Conservation (phyloP, 2,113 vertebrate genomes). For the Saiga tatarica region DNA sequence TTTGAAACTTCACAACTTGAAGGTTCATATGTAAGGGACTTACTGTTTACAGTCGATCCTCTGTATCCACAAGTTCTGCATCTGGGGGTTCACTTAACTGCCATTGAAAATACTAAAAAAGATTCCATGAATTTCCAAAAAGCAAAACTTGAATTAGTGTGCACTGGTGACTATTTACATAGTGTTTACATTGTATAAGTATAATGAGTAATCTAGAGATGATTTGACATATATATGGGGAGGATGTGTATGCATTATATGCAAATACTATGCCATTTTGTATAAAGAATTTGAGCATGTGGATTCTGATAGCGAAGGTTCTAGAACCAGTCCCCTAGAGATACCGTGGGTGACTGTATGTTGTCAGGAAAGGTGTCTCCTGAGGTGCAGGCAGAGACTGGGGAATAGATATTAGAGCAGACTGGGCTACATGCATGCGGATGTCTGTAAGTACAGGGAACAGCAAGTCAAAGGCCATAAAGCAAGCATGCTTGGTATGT, state of each 20-base stretch:
- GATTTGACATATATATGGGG: not conserved
- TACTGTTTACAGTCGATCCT: not conserved
- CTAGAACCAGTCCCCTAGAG: not conserved
- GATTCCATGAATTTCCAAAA: not conserved
- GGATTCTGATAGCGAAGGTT: not conserved
- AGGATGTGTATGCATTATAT: not conserved
- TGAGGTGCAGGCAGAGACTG: not conserved
- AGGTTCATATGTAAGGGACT: not conserved
- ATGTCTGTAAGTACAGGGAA: not conserved
- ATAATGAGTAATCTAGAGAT: not conserved
- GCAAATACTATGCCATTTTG: not conserved
- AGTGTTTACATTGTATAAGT: not conserved
- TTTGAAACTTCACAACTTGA: not conserved
- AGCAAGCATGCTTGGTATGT: not conserved
- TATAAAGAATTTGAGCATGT: not conserved
- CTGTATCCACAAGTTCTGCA: not conserved
- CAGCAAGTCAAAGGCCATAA: not conserved
- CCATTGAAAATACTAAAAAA: not conserved
- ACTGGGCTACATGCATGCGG: not conserved
- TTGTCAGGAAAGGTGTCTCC: not conserved
- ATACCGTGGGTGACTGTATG: not conserved
- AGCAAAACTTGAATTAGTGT: not conserved
- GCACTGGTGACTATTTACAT: not conserved
- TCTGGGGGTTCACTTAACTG: not conserved
- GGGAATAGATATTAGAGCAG: not conserved